Evolutionary conservation across 2,888 invertebrate genomes (phyloP), one percentile per base, ranked within the genome.

Genomic region (Drosophila dives): DNA sequence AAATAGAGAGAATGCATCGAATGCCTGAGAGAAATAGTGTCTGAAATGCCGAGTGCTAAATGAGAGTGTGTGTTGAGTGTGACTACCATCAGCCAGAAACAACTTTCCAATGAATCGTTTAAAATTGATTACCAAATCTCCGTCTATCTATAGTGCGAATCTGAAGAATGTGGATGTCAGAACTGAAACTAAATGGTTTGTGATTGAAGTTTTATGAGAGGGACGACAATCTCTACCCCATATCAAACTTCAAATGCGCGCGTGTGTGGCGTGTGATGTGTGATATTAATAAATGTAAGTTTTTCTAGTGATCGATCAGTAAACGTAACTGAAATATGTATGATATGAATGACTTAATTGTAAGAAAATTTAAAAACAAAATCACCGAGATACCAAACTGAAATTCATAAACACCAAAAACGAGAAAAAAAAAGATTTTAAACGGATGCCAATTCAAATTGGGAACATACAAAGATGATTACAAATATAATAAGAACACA

Each of bases 211-310:
- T 54, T 51, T 62, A 33, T 68, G 56, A 51, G 61, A 50, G 59
- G 54, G 60, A 53, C 55, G 64, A 20, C 23, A 40, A 38, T 17
- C 34, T 42, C 54, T 61, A 8, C 49, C 70, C 66, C 56, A 26
- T 64, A 75, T 55, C 40, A 45, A 67, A 59, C 68, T 83, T 86
- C 67, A 82, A 77, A 79, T 81, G 77, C 84, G 85, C 85, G 85
- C 80, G 77, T 73, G 89, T 85, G 79, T 75, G 76, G 72, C 75
- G 89, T 89, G 86, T 74, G 86, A 72, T 88, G 86, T 90, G 86
- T 86, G 86, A 86, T 86, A 86, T 86, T 90, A 86, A 72, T 67
- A 69, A 83, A 86, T 74, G 83, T 86, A 86, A 86, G 83, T 64
- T 75, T 73, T 74, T 85, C 74, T 79, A 78, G 67, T 70, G 68